Evolutionary conservation across 2,888 invertebrate species (phyloP).

Genomic region (Enchytraeus crypticus): DNA sequence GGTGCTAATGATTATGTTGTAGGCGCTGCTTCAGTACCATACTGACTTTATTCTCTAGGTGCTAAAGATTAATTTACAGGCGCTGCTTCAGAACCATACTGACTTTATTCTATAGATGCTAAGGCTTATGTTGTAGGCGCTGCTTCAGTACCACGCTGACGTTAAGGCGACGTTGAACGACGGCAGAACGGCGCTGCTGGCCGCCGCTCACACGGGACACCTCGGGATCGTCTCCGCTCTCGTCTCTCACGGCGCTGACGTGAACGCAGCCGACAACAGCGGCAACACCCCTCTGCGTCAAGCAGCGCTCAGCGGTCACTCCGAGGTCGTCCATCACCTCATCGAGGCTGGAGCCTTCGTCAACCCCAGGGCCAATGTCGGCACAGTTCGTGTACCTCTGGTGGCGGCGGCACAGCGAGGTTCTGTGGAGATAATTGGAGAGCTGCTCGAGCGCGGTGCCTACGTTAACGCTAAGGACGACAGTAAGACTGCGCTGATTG

Average conservation of each 20-base stretch:
- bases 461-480: conserved; percentile 6
- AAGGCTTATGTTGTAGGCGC: too few relatives aligned
- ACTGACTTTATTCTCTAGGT: too few relatives aligned
- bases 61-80: too few relatives aligned
- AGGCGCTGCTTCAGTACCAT: too few relatives aligned
- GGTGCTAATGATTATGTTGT: too few relatives aligned
- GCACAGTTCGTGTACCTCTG: not conserved
- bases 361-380: not conserved
- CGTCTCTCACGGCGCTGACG: conserved; percentile 84
- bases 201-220: conserved; percentile 87
- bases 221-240: conserved; percentile 88
- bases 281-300: conserved; percentile 91
- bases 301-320: conserved; percentile 94
- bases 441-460: conserved; percentile 79
- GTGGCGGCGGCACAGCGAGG: conserved; percentile 59
- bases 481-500: conserved; percentile 3
- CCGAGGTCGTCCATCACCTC: conserved; percentile 64
- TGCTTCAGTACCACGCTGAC: not conserved
- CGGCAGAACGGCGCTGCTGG: conserved; percentile 72
- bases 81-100: too few relatives aligned
- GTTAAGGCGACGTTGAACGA: conserved; percentile 1
- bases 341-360: not conserved
- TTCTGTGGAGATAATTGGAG: conserved; percentile 89
- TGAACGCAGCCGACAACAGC: conserved; percentile 64
- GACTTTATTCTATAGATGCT: too few relatives aligned